phyloP scores from a whole-genome alignment of 2,888 invertebrate species.

The Philhelius pedissequus region DNA sequence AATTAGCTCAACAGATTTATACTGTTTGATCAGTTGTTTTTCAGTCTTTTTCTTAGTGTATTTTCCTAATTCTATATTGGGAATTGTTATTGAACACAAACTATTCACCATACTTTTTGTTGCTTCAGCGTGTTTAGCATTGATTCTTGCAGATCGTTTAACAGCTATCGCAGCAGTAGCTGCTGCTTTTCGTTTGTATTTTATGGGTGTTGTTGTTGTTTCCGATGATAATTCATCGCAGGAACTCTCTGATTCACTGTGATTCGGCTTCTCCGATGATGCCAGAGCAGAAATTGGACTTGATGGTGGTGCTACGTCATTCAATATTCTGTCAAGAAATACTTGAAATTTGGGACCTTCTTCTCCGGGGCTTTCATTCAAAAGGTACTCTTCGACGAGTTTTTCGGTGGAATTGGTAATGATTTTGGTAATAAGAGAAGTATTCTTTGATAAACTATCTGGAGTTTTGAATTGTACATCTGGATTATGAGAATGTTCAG shows the following conservation, averaged over 20 bases:
- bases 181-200: slow-evolving; percentile 17
- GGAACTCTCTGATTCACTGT: slow-evolving; percentile 16
- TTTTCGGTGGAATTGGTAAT: slow-evolving; percentile 31
- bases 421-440: background rate
- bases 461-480: slow-evolving; percentile 8
- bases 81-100: background rate
- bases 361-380: background rate
- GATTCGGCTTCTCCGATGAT: slow-evolving; percentile 1
- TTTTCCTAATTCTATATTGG: slow-evolving; percentile 44
- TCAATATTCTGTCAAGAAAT: slow-evolving; percentile 27
- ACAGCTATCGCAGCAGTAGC: slow-evolving; percentile 32
- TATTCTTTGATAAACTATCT: background rate
- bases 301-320: slow-evolving; percentile 14
- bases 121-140: background rate
- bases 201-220: background rate
- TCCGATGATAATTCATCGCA: background rate
- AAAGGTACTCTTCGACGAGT: slow-evolving; percentile 12
- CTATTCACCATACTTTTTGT: background rate
- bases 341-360: slow-evolving; percentile 30
- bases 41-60: slow-evolving; percentile 27
- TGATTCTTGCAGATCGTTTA: slow-evolving; percentile 37
- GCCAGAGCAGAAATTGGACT: slow-evolving; percentile 49
- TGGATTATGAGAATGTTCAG: background rate
- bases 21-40: background rate
- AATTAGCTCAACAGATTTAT: background rate